Conservation (phyloP, 2,113 vertebrate genomes). For the Gavia stellata region DNA sequence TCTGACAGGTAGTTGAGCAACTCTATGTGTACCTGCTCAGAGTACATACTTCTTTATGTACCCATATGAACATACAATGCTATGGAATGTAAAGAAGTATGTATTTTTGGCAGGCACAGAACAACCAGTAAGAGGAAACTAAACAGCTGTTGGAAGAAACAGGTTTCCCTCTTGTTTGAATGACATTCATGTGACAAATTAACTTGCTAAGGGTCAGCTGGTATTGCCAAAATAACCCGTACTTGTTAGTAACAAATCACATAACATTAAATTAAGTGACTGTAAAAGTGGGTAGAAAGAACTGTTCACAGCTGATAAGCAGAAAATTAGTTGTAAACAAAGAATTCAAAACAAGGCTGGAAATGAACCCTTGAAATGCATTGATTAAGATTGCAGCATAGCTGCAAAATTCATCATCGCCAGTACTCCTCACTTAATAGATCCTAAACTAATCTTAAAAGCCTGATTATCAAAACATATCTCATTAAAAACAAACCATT, state of each 20-base stretch:
- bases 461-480: not conserved
- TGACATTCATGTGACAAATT: conserved; percentile 57
- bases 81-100: conserved; percentile 99
- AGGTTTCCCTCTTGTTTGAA: conserved; percentile 52
- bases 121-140: conserved; percentile 69
- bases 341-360: not conserved
- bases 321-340: not conserved
- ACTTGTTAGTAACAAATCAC: conserved; percentile 20
- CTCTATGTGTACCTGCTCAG: conserved; percentile 81
- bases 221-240: conserved; percentile 42
- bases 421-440: not conserved
- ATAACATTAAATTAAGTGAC: conserved; percentile 15
- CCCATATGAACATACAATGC: conserved; percentile 99
- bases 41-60: conserved; percentile 99
- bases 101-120: conserved; percentile 93
- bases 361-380: not conserved
- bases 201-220: conserved; percentile 38
- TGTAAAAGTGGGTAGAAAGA: not conserved
- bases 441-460: not conserved
- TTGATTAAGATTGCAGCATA: not conserved
- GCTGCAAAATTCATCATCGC: not conserved
- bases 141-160: conserved; percentile 61
- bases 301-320: not conserved
- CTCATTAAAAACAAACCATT: not conserved
- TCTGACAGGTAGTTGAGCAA: conserved; percentile 31